Percentiles rank a stretch among this genome's conserved stretches.
Conservation (phyloP, 2,888 invertebrate genomes). For the Mycalesis mineus region DNA sequence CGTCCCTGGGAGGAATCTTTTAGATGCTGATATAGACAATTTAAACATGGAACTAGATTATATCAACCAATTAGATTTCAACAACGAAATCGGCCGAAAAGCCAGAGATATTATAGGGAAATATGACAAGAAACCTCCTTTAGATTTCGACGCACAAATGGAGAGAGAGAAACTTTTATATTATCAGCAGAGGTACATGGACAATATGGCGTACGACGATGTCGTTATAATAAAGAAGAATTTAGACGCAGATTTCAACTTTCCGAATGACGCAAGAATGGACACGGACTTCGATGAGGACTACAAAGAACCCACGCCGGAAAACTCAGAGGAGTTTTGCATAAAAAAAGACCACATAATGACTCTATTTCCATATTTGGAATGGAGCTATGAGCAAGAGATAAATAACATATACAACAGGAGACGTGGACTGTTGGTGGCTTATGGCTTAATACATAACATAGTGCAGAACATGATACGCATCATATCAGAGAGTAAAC, state of each 20-base stretch:
- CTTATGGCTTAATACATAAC: slow-evolving; percentile 90
- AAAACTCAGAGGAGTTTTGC: slow-evolving; percentile 70
- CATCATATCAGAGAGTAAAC: slow-evolving; percentile 86
- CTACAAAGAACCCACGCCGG: slow-evolving; percentile 62
- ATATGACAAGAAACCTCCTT: slow-evolving; percentile 58
- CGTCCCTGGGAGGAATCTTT: slow-evolving; percentile 44
- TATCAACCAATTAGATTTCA: slow-evolving; percentile 64
- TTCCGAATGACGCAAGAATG: slow-evolving; percentile 66
- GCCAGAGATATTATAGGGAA: slow-evolving; percentile 66
- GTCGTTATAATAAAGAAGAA: slow-evolving; percentile 72
- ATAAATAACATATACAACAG: slow-evolving; percentile 80
- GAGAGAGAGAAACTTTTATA: slow-evolving; percentile 69
- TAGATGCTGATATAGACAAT: slow-evolving; percentile 63
- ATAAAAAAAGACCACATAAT: slow-evolving; percentile 85
- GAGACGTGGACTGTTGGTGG: slow-evolving; percentile 83
- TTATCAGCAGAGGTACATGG: slow-evolving; percentile 67
- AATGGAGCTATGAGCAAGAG: slow-evolving; percentile 86
- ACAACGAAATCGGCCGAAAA: slow-evolving; percentile 65
- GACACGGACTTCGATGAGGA: slow-evolving; percentile 70
- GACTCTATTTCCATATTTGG: slow-evolving; percentile 87
- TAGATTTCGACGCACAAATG: slow-evolving; percentile 75
- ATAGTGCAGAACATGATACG: slow-evolving; percentile 88
- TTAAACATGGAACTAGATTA: slow-evolving; percentile 68
- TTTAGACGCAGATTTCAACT: slow-evolving; percentile 73
- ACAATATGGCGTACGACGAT: slow-evolving; percentile 68